A percentile compares a stretch with the other conserved stretches of the same genome.
Evolutionary conservation across 2,113 vertebrate genomes (phyloP).

Genomic region (Delphinus delphis): DNA sequence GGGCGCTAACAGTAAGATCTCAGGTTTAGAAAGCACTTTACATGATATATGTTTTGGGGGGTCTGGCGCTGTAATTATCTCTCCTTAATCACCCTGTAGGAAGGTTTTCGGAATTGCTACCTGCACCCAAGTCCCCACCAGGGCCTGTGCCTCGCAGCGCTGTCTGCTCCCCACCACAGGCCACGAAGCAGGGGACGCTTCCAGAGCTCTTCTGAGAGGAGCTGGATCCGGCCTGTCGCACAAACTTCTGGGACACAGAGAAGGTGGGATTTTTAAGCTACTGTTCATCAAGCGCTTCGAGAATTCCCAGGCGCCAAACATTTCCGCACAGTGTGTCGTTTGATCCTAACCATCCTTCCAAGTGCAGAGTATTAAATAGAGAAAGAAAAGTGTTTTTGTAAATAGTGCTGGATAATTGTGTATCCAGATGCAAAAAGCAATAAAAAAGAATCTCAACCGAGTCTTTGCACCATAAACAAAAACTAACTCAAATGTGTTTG

Average conservation of each 20-base stretch:
- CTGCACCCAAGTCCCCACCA: no score
- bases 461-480: neutral
- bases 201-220: neutral
- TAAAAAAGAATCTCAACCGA: neutral
- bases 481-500: no score
- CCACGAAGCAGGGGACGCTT: fast-evolving
- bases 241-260: neutral
- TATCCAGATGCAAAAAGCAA: neutral
- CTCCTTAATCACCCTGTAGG: neutral
- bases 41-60: fast-evolving
- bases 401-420: neutral
- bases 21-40: fast-evolving
- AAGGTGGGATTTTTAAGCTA: neutral
- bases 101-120: neutral
- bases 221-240: fast-evolving
- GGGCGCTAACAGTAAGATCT: neutral
- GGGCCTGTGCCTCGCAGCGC: neutral
- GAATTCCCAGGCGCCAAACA: fast-evolving
- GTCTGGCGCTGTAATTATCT: fast-evolving
- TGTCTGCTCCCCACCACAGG: no score
- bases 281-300: neutral
- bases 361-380: neutral
- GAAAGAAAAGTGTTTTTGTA: neutral
- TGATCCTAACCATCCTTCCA: no score
- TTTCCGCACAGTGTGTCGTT: no score